Conservation (phyloP, 92 coral and sea anemone species). For the Zoanthus sansibaricus region DNA sequence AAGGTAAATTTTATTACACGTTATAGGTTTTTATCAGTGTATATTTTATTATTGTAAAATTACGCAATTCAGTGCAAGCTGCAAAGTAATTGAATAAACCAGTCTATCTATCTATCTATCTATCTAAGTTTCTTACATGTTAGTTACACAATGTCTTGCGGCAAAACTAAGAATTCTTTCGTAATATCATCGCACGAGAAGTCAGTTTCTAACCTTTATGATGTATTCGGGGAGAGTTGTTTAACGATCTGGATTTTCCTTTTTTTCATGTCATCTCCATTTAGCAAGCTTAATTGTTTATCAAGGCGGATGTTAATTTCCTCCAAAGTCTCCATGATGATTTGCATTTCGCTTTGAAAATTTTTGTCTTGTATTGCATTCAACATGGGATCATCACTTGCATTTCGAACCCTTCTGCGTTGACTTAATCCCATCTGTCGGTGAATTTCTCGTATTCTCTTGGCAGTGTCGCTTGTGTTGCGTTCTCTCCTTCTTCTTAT, state of each 20-base stretch:
- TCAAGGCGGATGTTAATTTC: constrained; percentile 40
- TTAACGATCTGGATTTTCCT: neutral
- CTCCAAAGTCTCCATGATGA: constrained; percentile 39
- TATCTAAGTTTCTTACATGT: too few relatives aligned
- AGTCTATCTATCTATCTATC: too few relatives aligned
- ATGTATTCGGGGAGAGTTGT: neutral
- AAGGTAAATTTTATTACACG: too few relatives aligned
- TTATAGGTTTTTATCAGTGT: too few relatives aligned
- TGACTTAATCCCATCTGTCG: constrained; percentile 38
- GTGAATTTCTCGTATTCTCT: constrained; percentile 38
- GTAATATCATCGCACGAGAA: too few relatives aligned
- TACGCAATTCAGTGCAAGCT: too few relatives aligned
- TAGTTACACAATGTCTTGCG: too few relatives aligned
- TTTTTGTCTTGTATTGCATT: constrained; percentile 13
- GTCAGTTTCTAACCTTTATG: constrained; percentile 1
- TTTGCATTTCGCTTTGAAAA: constrained; percentile 25
- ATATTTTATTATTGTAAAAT: too few relatives aligned
- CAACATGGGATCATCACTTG: neutral
- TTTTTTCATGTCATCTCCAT: neutral
- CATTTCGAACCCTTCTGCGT: constrained; percentile 29
- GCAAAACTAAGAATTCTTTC: too few relatives aligned
- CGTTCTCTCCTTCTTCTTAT: neutral
- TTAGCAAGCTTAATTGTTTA: constrained; percentile 23
- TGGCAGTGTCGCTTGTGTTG: constrained; percentile 10
- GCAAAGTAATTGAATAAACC: too few relatives aligned